Conservation (phyloP, 2,113 vertebrate species). For the Malurus alboscapulatus region DNA sequence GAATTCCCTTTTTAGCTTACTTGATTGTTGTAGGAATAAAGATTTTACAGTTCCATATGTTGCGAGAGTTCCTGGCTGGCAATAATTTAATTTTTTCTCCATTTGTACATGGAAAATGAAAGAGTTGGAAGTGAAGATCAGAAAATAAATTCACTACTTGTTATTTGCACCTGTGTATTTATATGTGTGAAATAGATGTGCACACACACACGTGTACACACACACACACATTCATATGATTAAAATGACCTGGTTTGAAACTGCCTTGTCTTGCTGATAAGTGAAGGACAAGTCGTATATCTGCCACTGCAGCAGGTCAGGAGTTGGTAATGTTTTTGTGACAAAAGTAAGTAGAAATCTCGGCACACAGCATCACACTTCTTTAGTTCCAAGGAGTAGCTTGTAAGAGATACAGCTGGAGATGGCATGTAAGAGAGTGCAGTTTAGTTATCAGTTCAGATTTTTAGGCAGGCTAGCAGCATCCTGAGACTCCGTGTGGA, state of each 20-base stretch:
- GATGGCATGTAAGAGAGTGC: not conserved
- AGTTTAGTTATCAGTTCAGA: not conserved
- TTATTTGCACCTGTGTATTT: rapidly evolving
- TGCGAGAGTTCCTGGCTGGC: not conserved
- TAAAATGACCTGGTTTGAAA: not conserved
- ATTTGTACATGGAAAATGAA: not conserved
- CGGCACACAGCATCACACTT: not conserved
- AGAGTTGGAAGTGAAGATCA: not conserved
- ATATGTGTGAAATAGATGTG: not conserved
- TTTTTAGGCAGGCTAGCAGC: not conserved
- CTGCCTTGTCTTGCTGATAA: not conserved
- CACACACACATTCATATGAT: not conserved
- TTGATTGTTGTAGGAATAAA: not conserved
- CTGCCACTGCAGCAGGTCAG: not conserved
- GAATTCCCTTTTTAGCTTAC: not conserved
- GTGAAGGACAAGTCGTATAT: not conserved
- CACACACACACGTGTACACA: too few species aligned
- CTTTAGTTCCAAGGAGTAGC: not conserved
- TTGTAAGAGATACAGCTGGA: not conserved
- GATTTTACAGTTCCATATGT: not conserved
- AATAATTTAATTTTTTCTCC: not conserved
- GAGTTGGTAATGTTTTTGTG: not conserved
- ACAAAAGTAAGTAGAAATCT: not conserved
- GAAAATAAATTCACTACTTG: not conserved
- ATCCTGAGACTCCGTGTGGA: not conserved